These are phyloP conservation scores for Candoia aspera DNA, from an alignment of 2,113 vertebrate species.

Conservation along the genomic window DNA sequence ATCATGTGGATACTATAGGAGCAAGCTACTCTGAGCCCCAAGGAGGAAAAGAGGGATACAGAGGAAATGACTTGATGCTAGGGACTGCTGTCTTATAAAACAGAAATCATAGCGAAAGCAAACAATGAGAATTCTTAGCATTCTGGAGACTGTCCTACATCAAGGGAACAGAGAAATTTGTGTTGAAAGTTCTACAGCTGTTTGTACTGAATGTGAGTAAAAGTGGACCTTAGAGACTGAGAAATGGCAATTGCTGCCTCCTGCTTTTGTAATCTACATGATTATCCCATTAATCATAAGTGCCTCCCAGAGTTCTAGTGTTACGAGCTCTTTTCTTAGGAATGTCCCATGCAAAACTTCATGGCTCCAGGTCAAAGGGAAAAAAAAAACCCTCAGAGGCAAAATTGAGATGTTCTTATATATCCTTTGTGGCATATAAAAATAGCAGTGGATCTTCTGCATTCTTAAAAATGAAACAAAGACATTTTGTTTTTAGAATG, in stretches of 20 bases:
- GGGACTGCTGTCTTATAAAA: slow-evolving; percentile 26
- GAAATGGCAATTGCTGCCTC: slow-evolving; percentile 68
- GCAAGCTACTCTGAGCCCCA: not conserved
- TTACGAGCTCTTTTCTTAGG: slow-evolving; percentile 61
- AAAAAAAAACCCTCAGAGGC: slow-evolving; percentile 49
- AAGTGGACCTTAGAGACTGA: slow-evolving; percentile 56
- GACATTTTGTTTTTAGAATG: not conserved
- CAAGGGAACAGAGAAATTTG: slow-evolving; percentile 45
- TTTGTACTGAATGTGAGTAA: slow-evolving; percentile 50
- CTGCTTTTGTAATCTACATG: slow-evolving; percentile 65
- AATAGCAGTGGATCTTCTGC: not conserved
- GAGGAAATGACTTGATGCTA: not conserved
- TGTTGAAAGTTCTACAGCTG: slow-evolving; percentile 69
- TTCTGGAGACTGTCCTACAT: not conserved
- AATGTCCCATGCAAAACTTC: slow-evolving; percentile 25
- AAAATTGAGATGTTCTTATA: slow-evolving; percentile 51
- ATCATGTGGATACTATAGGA: not conserved
- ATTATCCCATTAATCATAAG: slow-evolving; percentile 71
- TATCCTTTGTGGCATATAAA: slow-evolving; percentile 18
- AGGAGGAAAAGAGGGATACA: not conserved
- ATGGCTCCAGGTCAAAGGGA: not conserved
- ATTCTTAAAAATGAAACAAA: not conserved
- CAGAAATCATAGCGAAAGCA: slow-evolving; percentile 39
- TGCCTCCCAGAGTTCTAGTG: slow-evolving; percentile 62
- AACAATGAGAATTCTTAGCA: slow-evolving; percentile 43